A percentile compares a stretch with the other conserved stretches of the same genome.
These are phyloP conservation scores for Erpetoichthys calabaricus DNA, from an alignment of 2,797 vertebrate species.

Conservation along the genomic window DNA sequence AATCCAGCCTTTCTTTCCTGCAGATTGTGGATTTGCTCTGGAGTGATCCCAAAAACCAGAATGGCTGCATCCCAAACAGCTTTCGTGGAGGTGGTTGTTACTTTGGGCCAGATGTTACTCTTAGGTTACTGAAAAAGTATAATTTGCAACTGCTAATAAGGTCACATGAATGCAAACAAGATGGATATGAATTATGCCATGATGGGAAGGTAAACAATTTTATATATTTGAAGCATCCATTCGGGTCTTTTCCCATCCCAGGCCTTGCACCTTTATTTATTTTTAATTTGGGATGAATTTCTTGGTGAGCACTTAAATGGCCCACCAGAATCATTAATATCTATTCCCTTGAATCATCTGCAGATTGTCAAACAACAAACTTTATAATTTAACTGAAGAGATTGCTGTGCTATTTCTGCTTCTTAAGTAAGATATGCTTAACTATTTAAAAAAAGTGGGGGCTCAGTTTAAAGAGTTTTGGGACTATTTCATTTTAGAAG, in stretches of 20 bases:
- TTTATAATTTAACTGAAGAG: no score
- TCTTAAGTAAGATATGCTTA: no score
- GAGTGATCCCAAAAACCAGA: constrained; percentile 79
- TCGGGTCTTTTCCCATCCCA: no score
- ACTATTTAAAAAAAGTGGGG: no score
- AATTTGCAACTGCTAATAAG: constrained; percentile 78
- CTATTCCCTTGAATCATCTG: no score
- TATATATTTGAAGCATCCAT: not conserved
- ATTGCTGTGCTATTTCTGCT: no score
- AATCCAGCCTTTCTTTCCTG: not conserved
- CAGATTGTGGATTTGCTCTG: constrained; percentile 81
- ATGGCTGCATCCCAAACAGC: constrained; percentile 76
- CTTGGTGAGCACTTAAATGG: not conserved
- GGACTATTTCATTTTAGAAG: no score
- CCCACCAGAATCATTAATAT: no score
- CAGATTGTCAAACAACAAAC: no score
- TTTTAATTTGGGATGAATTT: no score
- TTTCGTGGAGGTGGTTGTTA: constrained; percentile 84
- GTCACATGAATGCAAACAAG: constrained; percentile 89
- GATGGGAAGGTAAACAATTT: constrained; percentile 56
- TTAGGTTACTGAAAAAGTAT: constrained; percentile 55
- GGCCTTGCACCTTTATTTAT: no score
- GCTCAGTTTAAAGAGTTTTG: no score
- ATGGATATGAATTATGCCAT: constrained; percentile 86
- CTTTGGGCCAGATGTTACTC: constrained; percentile 82